Conservation (phyloP, 2,888 invertebrate species). For the Sarcophaga rosellei region DNA sequence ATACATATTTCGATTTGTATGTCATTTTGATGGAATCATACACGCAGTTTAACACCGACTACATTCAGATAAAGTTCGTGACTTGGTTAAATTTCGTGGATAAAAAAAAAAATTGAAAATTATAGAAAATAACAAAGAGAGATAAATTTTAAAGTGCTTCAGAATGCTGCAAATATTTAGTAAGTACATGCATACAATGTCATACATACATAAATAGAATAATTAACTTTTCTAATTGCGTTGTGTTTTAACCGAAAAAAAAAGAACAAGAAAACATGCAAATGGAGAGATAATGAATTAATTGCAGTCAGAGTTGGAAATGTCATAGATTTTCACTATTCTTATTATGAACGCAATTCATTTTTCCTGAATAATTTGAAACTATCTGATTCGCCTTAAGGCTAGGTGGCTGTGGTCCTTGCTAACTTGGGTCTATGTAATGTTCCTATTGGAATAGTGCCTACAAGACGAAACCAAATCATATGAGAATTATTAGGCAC, state of each 20-base stretch:
- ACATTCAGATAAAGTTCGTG: conserved; percentile 34
- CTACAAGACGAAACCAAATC: no score
- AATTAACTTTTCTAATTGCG: conserved; percentile 4
- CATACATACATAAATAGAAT: neutral
- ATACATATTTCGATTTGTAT: conserved; percentile 1
- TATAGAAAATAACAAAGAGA: conserved; percentile 4
- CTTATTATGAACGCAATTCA: neutral
- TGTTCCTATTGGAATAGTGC: no score
- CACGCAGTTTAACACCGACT: conserved; percentile 34
- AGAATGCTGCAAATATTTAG: conserved; percentile 61
- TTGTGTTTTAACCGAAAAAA: neutral
- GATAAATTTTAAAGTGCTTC: conserved; percentile 6
- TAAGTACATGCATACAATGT: conserved; percentile 33
- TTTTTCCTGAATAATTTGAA: no score
- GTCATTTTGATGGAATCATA: neutral
- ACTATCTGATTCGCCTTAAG: no score
- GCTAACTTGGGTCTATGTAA: no score
- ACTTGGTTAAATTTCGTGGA: neutral
- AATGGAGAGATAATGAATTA: neutral
- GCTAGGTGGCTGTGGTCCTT: no score
- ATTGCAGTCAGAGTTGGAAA: neutral
- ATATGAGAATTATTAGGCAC: no score
- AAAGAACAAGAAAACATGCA: neutral
- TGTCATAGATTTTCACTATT: neutral
- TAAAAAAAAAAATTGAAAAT: neutral